phyloP scores from a whole-genome alignment of 2,113 vertebrate genomes.

The Onychostruthus taczanowskii region DNA sequence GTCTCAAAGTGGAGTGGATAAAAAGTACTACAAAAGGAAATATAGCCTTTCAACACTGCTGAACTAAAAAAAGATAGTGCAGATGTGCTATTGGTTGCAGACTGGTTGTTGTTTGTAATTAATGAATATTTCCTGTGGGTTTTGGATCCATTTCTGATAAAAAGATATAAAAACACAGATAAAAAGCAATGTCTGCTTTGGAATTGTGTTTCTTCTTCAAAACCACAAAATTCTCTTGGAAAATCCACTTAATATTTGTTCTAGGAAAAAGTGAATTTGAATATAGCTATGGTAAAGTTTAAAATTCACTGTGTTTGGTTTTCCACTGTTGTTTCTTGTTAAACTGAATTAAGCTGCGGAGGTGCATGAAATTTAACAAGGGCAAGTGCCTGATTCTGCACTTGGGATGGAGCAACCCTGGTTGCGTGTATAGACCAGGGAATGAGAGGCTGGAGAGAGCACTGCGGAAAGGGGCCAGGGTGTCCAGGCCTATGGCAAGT shows the following conservation, averaged over 20 bases:
- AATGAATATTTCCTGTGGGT: neutral
- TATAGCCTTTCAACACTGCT: neutral
- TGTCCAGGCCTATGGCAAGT: fast-evolving
- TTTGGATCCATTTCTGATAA: neutral
- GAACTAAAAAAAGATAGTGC: neutral
- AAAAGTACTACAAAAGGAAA: neutral
- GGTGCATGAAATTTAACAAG: neutral
- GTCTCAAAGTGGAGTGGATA: neutral
- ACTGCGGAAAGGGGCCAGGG: fast-evolving
- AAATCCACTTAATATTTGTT: neutral
- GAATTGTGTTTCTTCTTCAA: neutral
- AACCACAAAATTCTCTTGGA: neutral
- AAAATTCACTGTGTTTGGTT: neutral
- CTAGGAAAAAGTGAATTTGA: neutral
- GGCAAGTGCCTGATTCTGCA: neutral
- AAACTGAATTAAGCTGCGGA: neutral
- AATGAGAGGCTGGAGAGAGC: neutral
- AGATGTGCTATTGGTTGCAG: neutral
- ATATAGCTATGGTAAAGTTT: neutral
- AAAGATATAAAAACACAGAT: neutral
- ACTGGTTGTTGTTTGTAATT: neutral
- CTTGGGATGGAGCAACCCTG: neutral
- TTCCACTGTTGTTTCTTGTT: neutral
- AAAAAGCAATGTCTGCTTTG: neutral
- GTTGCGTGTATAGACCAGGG: neutral